Conservation (phyloP, 2,888 invertebrate species). For the Sesia apiformis region DNA sequence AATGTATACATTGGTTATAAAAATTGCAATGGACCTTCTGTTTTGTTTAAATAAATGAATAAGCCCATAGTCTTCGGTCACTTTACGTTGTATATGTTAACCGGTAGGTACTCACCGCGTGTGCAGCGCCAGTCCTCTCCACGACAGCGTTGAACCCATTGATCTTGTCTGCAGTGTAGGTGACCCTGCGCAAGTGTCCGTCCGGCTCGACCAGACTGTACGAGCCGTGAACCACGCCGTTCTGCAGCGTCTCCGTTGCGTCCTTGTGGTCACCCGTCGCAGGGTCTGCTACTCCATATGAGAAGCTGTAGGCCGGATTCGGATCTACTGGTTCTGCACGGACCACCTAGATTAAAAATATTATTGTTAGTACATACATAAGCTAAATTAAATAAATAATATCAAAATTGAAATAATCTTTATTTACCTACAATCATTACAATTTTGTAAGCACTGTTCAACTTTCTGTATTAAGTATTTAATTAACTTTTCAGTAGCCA, state of each 20-base stretch:
- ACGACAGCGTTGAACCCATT: slow-evolving; percentile 72
- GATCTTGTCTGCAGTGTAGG: slow-evolving; percentile 69
- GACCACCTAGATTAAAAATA: slow-evolving; percentile 31
- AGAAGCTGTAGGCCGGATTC: slow-evolving; percentile 69
- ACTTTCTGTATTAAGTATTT: too few relatives aligned
- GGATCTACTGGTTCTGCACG: slow-evolving; percentile 66
- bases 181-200: slow-evolving; percentile 63
- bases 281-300: slow-evolving; percentile 67
- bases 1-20: too few relatives aligned
- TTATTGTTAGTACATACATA: too few relatives aligned
- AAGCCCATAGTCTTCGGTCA: too few relatives aligned
- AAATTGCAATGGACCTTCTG: too few relatives aligned
- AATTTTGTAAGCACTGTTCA: too few relatives aligned
- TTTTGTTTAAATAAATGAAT: too few relatives aligned
- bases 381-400: too few relatives aligned
- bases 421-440: too few relatives aligned
- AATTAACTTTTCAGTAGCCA: too few relatives aligned
- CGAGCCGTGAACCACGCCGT: slow-evolving; percentile 69
- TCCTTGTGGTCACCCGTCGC: slow-evolving; percentile 70
- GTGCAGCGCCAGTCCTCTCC: slow-evolving; percentile 53
- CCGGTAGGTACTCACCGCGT: slow-evolving; percentile 22
- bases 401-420: too few relatives aligned
- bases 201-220: slow-evolving; percentile 71
- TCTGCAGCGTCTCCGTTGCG: slow-evolving; percentile 63
- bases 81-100: too few relatives aligned